These are phyloP conservation scores for Bovichtus variegatus DNA, from an alignment of 2,797 vertebrate genomes.

Conservation along the genomic window DNA sequence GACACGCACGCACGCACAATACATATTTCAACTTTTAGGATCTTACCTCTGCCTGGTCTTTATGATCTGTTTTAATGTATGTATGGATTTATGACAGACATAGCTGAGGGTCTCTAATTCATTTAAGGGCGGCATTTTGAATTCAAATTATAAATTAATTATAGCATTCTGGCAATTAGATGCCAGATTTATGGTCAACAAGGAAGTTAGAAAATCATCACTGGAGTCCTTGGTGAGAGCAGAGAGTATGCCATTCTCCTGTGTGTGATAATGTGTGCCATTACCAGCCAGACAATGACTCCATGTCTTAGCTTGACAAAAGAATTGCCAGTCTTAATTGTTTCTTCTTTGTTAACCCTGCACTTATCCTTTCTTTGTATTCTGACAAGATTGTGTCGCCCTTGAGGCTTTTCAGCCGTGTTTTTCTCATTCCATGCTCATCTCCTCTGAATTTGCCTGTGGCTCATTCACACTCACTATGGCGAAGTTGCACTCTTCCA, in stretches of 20 bases:
- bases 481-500: conserved; percentile 46
- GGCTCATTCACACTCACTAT: conserved; percentile 26
- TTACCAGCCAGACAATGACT: conserved; percentile 50
- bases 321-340: conserved; percentile 41
- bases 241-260: conserved; percentile 21
- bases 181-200: conserved; percentile 21
- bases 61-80: not conserved
- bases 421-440: conserved; percentile 37
- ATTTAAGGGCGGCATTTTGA: not conserved
- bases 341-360: conserved; percentile 52
- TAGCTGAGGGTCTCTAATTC: not conserved
- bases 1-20: conserved; percentile 1
- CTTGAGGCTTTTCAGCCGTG: conserved; percentile 34
- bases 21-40: conserved; percentile 56
- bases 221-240: conserved; percentile 27
- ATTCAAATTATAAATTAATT: too few species aligned
- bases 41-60: not conserved
- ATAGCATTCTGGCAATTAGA: not conserved
- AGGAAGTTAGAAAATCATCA: conserved; percentile 21
- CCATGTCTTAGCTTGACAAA: conserved; percentile 36
- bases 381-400: conserved; percentile 46
- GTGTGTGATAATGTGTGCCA: conserved; percentile 53
- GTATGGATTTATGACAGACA: not conserved
- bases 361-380: conserved; percentile 49
- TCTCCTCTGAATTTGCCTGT: conserved; percentile 38